A percentile compares a stretch with the other conserved stretches of the same genome.
Evolutionary conservation across 2,888 invertebrate genomes (phyloP).

Genomic region (Kryphioiulus occultus): DNA sequence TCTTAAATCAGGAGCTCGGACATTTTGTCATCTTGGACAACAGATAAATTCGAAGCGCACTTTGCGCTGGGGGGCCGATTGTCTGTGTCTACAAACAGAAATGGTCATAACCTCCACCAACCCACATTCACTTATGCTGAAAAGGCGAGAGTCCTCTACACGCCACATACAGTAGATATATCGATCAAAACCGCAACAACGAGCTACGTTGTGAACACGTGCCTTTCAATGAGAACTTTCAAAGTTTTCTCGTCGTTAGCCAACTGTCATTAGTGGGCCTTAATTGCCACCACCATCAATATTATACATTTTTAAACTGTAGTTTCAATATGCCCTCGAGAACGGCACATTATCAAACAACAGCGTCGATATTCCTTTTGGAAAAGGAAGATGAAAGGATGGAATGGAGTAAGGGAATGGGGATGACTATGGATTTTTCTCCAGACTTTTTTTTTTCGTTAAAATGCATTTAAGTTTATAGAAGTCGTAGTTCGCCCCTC

Average conservation of each 20-base stretch:
- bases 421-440: neutral
- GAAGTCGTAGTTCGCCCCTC: neutral
- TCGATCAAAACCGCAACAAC: neutral
- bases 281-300: neutral
- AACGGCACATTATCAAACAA: neutral
- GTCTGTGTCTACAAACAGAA: neutral
- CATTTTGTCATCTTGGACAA: conserved; percentile 20
- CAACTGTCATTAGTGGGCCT: neutral
- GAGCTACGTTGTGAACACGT: neutral
- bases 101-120: neutral
- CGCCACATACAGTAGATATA: neutral
- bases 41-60: neutral
- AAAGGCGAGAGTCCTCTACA: neutral
- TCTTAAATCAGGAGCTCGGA: neutral
- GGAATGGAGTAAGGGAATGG: neutral
- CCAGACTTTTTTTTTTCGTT: neutral
- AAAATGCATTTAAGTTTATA: neutral
- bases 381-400: neutral
- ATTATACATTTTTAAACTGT: neutral
- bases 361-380: neutral
- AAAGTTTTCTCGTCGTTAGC: neutral
- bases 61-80: neutral
- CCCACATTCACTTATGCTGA: neutral
- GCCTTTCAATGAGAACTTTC: neutral
- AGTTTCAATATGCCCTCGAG: neutral